These are phyloP conservation scores for Gorsachius magnificus DNA, from an alignment of 2,797 vertebrate species.

Conservation along the genomic window DNA sequence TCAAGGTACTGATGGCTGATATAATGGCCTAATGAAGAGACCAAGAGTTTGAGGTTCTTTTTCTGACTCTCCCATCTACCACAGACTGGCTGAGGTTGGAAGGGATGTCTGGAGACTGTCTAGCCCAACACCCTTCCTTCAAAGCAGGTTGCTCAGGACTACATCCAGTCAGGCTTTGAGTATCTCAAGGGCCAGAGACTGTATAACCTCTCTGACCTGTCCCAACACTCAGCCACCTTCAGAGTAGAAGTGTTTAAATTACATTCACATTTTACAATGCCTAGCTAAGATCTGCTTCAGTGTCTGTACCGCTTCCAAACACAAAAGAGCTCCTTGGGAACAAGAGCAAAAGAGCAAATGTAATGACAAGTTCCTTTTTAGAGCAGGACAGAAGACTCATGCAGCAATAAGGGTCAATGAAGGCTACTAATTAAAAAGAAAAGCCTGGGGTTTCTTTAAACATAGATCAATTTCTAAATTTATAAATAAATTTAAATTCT, in stretches of 20 bases:
- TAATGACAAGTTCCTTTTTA: neutral
- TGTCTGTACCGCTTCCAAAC: neutral
- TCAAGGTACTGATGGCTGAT: neutral
- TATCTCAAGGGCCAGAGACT: neutral
- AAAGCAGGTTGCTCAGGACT: neutral
- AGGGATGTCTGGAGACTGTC: neutral
- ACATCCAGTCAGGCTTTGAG: rapidly evolving
- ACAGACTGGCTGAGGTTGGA: neutral
- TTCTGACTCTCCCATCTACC: neutral
- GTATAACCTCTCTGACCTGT: neutral
- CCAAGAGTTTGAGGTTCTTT: neutral
- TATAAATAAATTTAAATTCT: neutral
- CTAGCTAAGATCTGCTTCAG: neutral
- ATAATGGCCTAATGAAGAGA: neutral
- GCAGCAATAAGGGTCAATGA: neutral
- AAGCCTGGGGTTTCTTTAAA: neutral
- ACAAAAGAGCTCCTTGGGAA: neutral
- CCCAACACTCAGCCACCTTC: neutral
- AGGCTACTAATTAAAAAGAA: neutral
- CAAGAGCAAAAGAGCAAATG: neutral
- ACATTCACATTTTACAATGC: neutral
- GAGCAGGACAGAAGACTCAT: neutral
- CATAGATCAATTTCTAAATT: neutral
- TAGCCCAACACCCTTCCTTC: neutral
- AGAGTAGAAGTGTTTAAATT: neutral